phyloP scores from a whole-genome alignment of 2,797 vertebrate species.

The Basileuterus tristriatus region DNA sequence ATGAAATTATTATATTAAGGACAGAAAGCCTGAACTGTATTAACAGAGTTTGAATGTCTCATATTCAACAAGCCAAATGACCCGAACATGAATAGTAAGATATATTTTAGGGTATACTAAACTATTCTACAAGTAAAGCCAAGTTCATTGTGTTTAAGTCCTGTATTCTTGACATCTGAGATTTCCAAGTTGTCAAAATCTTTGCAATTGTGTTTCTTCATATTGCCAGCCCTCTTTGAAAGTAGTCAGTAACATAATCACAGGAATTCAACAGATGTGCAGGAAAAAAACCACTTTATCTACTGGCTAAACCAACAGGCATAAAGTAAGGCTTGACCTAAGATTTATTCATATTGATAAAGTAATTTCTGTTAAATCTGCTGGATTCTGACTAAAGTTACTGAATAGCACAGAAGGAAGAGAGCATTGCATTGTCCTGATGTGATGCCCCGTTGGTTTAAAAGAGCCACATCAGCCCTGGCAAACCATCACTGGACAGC shows the following conservation, averaged over 20 bases:
- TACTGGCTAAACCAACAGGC: not conserved
- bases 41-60: not conserved
- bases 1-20: not conserved
- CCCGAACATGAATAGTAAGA: not conserved
- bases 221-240: not conserved
- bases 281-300: not conserved
- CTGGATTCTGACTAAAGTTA: not conserved
- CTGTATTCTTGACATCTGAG: not conserved
- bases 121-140: not conserved
- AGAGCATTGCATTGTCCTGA: rapidly evolving
- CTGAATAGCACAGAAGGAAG: not conserved
- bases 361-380: not conserved
- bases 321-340: not conserved
- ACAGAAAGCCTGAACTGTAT: not conserved
- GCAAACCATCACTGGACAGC: not conserved
- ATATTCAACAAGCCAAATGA: not conserved
- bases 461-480: too few species aligned
- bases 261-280: not conserved
- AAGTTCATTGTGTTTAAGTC: not conserved
- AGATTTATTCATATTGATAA: not conserved
- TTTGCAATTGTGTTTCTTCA: not conserved
- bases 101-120: not conserved
- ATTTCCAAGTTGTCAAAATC: not conserved
- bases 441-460: too few species aligned
- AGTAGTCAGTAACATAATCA: not conserved